Percentiles rank a stretch among this genome's conserved stretches.
phyloP scores from a whole-genome alignment of 2,888 invertebrate genomes.

The Eugnorisma glareosa region DNA sequence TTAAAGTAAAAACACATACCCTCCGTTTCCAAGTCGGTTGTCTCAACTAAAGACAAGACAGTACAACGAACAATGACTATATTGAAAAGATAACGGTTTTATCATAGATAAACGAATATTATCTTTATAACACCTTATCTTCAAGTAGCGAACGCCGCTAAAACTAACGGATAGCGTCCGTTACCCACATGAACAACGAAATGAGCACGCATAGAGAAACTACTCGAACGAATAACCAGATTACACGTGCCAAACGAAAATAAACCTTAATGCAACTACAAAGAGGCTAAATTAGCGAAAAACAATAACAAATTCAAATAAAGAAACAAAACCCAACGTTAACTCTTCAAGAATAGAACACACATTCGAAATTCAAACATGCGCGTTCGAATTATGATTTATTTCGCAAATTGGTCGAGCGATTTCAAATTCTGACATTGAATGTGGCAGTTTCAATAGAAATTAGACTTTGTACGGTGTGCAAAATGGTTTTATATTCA shows the following conservation, averaged over 20 bases:
- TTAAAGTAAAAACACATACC: slow-evolving; percentile 45
- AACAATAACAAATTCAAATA: slow-evolving; percentile 7
- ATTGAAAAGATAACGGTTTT: slow-evolving; percentile 54
- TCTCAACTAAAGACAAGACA: slow-evolving; percentile 43
- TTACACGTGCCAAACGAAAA: slow-evolving; percentile 29
- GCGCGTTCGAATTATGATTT: slow-evolving; percentile 44
- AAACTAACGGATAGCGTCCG: slow-evolving; percentile 57
- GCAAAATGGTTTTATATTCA: slow-evolving; percentile 43
- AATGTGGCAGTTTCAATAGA: slow-evolving; percentile 26
- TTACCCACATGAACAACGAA: slow-evolving; percentile 39
- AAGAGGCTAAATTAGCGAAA: slow-evolving; percentile 13
- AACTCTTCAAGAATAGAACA: slow-evolving; percentile 33
- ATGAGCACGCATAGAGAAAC: slow-evolving; percentile 47
- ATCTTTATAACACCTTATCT: slow-evolving; percentile 46
- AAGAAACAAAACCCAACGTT: slow-evolving; percentile 39
- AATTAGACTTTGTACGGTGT: slow-evolving; percentile 41
- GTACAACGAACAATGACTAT: slow-evolving; percentile 41
- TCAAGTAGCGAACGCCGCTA: slow-evolving; percentile 45
- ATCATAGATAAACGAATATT: slow-evolving; percentile 65
- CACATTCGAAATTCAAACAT: slow-evolving; percentile 42
- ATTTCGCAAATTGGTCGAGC: slow-evolving; percentile 30
- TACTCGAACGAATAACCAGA: slow-evolving; percentile 20
- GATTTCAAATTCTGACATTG: slow-evolving; percentile 55
- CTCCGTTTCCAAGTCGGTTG: slow-evolving; percentile 39
- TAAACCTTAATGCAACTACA: background rate